phyloP scores from a whole-genome alignment of 2,113 vertebrate genomes.

The Panthera uncia region DNA sequence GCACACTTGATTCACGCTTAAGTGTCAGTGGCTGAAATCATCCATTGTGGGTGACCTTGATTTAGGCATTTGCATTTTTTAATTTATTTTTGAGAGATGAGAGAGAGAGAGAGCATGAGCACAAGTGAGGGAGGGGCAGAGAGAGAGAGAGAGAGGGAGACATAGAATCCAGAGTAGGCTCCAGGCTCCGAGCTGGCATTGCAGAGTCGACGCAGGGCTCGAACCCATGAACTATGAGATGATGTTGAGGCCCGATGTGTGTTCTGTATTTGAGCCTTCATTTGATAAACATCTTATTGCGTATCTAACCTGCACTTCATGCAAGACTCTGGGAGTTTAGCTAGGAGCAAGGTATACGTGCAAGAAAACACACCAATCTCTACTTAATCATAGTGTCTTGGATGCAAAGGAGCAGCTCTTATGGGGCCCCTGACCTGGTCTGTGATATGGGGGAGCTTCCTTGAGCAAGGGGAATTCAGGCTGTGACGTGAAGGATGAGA shows the following conservation, averaged over 20 bases:
- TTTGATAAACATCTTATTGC: not conserved
- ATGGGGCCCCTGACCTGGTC: not conserved
- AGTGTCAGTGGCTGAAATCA: not conserved
- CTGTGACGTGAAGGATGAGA: no score
- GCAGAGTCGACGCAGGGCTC: no score
- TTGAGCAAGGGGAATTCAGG: not conserved
- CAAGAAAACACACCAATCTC: not conserved
- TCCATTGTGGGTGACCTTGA: not conserved
- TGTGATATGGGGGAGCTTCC: not conserved
- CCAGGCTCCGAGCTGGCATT: no score
- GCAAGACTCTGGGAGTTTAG: not conserved
- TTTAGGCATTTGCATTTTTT: not conserved
- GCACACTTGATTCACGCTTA: not conserved
- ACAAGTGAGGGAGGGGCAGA: no score
- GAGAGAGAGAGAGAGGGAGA: no score
- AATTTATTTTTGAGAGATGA: not conserved
- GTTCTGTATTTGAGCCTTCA: not conserved
- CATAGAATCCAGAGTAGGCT: no score
- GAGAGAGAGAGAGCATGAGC: no score
- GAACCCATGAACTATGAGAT: no score
- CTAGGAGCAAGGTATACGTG: not conserved
- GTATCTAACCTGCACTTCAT: accelerated
- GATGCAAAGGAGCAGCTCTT: not conserved
- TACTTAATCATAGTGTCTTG: not conserved
- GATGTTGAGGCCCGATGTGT: not conserved